Evolutionary conservation across 2,888 invertebrate genomes (phyloP), one percentile per base, ranked within the genome.

Genomic region (Artemia sp.): DNA sequence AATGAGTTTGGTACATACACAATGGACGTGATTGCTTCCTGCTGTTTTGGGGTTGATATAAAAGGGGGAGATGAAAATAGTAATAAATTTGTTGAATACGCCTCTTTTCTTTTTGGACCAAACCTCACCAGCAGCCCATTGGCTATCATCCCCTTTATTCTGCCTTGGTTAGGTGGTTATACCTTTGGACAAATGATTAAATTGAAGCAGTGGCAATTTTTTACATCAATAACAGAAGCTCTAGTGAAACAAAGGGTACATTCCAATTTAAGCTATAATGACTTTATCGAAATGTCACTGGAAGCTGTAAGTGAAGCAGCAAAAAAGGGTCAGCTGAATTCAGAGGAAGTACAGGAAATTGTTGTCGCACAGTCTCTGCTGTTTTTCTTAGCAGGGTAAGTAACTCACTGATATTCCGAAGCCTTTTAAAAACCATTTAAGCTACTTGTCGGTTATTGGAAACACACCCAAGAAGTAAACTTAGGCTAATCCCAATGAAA

Each of bases 341-440:
- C 51, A 9, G 71, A 71, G 12, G 71, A 71, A 52, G 52, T 67
- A 11, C 51, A 69, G 3, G 71, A 71, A 51, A 69, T 71, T 24
- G 67, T 67, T 0, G 51, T 71, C n/a, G 69, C 71, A 7, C 71
- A 71, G 67, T 10, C 64, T 8, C 8, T 58, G 8, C 64, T 58
- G 12, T 58, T 58, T 24, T 58, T 58, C 11, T 10, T 58, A 24
- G 64, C 64, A 58, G 64, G 64, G 64, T 58, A 9, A 53, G 58
- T 53, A 1, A 10, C 14, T 58, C 58, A 8, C 64, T 38, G 38
- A 38, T 38, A 38, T 38, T 38, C 38, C 6, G 38, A 38, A 38
- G 38, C 6, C 38, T 38, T 5, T 0, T 38, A 38, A 38, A 24
- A 38, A 38, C 19, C 19, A 19, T 19, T 19, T 19, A 19, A 19